Evolutionary conservation across 37 sponge, comb jelly and placozoan species (phyloP).

Genomic region (Ephydatia muelleri): DNA sequence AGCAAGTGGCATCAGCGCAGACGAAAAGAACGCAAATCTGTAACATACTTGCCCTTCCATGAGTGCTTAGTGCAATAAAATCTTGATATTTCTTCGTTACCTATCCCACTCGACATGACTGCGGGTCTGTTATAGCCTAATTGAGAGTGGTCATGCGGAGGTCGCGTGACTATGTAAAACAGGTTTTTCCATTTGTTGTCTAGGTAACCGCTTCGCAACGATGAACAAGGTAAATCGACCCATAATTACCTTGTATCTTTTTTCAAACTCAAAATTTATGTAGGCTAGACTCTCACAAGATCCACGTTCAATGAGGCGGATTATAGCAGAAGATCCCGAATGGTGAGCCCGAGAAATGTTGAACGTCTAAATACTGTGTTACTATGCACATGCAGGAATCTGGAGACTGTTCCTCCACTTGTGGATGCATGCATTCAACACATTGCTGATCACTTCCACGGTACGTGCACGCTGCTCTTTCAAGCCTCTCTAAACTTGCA

Average conservation of each 20-base stretch:
- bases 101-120: conserved; percentile 29
- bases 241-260: not conserved
- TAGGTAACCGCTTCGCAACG: not conserved
- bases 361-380: not conserved
- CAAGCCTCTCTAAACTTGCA: not conserved
- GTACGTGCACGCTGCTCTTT: conserved; percentile 30
- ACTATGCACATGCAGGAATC: conserved; percentile 60
- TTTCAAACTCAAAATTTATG: not conserved
- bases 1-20: conserved; percentile 4
- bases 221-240: not conserved
- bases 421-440: conserved; percentile 80
- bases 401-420: conserved; percentile 90
- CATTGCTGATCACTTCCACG: conserved; percentile 78
- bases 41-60: conserved; percentile 92
- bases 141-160: not conserved
- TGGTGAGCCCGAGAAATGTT: conserved; percentile 50
- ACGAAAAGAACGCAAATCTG: not conserved
- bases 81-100: conserved; percentile 79
- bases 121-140: not conserved
- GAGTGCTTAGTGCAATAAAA: conserved; percentile 96
- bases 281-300: conserved; percentile 27
- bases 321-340: conserved; percentile 98
- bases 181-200: not conserved
- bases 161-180: not conserved
- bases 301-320: conserved; percentile 85